phyloP scores from a whole-genome alignment of 2,113 vertebrate genomes.

The Sander vitreus region DNA sequence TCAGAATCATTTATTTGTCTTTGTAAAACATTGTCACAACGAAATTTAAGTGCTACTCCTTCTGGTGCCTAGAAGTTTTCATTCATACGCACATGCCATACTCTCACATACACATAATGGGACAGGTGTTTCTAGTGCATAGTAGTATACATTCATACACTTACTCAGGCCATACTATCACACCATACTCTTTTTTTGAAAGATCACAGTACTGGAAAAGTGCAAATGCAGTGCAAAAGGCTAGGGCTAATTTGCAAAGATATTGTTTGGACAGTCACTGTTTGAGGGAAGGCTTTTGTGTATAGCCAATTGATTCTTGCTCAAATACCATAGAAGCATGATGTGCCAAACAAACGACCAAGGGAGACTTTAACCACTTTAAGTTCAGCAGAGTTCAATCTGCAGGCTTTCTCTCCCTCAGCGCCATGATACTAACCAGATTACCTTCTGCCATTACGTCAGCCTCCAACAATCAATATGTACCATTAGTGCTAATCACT shows the following conservation, averaged over 20 bases:
- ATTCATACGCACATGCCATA: no score
- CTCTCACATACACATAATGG: no score
- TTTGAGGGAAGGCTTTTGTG: not conserved
- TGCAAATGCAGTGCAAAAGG: no score
- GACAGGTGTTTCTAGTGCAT: no score
- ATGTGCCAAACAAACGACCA: conserved; percentile 56
- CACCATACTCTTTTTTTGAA: no score
- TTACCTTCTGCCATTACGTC: conserved; percentile 75
- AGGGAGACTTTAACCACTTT: conserved; percentile 61
- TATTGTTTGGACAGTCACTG: not conserved
- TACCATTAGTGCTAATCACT: conserved; percentile 78
- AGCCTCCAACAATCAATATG: conserved; percentile 71
- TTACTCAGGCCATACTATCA: no score
- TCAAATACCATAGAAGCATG: conserved; percentile 57
- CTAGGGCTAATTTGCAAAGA: not conserved
- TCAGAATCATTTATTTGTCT: no score
- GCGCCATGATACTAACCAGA: conserved; percentile 69
- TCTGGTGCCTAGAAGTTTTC: no score
- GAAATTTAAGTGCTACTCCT: no score
- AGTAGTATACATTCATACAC: no score
- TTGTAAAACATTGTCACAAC: no score
- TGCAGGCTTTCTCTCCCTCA: conserved; percentile 53
- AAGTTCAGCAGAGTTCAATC: conserved; percentile 68
- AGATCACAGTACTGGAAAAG: no score
- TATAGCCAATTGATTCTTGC: conserved; percentile 53